Percentiles rank a stretch among this genome's conserved stretches.
These are phyloP conservation scores for Anguilla marmorata DNA, from an alignment of 2,797 vertebrate species.

Conservation along the genomic window DNA sequence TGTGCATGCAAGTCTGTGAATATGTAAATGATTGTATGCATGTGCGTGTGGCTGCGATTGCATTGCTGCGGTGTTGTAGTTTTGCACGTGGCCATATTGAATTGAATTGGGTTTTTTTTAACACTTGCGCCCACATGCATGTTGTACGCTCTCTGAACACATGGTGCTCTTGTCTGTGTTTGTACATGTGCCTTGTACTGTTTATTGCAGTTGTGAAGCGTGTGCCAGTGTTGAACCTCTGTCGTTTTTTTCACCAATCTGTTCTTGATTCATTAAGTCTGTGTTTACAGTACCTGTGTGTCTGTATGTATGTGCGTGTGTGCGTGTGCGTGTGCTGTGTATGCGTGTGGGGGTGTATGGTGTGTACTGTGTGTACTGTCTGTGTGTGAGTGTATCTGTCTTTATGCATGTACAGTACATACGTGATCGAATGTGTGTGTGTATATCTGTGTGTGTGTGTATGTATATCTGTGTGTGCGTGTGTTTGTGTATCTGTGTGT, in stretches of 20 bases:
- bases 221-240: conserved; percentile 3
- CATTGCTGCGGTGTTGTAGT: neutral
- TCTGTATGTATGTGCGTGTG: neutral
- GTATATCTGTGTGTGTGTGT: too few relatives aligned
- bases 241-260: neutral
- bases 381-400: neutral
- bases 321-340: neutral
- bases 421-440: conserved; percentile 8
- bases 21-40: neutral
- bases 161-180: conserved; percentile 14
- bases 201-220: neutral
- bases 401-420: neutral
- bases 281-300: neutral
- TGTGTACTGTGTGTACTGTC: too few relatives aligned
- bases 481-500: too few relatives aligned
- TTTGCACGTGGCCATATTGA: neutral
- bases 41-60: neutral
- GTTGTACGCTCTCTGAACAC: conserved; percentile 3
- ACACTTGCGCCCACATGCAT: neutral
- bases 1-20: conserved; percentile 13
- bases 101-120: neutral
- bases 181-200: neutral
- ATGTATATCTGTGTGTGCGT: too few relatives aligned
- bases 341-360: conserved; percentile 16
- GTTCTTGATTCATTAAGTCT: conserved; percentile 20